A percentile compares a stretch with the other conserved stretches of the same genome.
These are phyloP conservation scores for Leptinotarsa peninsularis DNA, from an alignment of 2,888 invertebrate species.

Conservation along the genomic window DNA sequence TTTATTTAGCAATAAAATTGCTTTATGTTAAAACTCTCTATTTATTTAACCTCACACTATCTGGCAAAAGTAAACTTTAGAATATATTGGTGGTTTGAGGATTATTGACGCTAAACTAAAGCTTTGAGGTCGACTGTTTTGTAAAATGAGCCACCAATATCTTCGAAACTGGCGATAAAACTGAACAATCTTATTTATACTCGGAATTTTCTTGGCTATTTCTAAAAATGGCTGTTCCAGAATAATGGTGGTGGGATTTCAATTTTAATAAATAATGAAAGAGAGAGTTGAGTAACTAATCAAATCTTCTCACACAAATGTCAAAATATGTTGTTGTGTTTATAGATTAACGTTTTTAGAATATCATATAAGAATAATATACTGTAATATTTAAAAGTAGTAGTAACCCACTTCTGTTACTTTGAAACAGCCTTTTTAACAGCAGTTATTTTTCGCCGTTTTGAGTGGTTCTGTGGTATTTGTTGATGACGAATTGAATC, in stretches of 20 bases:
- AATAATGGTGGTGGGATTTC: conserved; percentile 60
- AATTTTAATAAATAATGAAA: not conserved
- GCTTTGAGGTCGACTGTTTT: too few relatives aligned
- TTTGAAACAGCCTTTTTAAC: conserved; percentile 59
- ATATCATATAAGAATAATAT: conserved; percentile 7
- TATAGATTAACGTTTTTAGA: not conserved
- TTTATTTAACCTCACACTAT: conserved; percentile 51
- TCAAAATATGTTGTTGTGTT: not conserved
- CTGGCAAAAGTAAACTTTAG: conserved; percentile 36
- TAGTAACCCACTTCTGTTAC: conserved; percentile 55
- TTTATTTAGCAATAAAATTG: conserved; percentile 65
- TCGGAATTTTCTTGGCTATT: conserved; percentile 42
- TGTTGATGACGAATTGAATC: not conserved
- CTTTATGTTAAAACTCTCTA: conserved; percentile 60
- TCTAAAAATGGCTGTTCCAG: conserved; percentile 67
- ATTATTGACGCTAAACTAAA: not conserved
- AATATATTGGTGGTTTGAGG: not conserved
- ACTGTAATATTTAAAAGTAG: conserved; percentile 14
- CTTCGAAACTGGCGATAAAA: not conserved
- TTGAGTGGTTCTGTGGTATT: conserved; percentile 34
- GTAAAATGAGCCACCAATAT: not conserved
- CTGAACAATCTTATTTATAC: conserved; percentile 33
- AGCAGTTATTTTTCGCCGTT: not conserved
- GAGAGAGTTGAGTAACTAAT: not conserved
- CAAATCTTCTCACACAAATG: not conserved